Evolutionary conservation across 1,140 invertebrate species (phyloP), one percentile per base, ranked within the genome.

Genomic region (Drosophila oshimai): DNA sequence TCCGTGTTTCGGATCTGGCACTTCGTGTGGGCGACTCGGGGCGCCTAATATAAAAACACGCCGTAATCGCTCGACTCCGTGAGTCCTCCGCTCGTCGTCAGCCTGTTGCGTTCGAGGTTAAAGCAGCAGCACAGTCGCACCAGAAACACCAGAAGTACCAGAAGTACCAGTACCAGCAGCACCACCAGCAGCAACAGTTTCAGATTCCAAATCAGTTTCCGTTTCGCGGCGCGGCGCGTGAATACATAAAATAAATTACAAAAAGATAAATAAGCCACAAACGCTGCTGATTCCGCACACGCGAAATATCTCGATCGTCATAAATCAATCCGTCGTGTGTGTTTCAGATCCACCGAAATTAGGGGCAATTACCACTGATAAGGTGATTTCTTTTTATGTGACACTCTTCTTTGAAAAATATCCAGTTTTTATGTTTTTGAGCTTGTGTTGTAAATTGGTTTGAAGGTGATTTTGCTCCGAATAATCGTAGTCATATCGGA

Each of bases 71-170:
- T 74, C 54, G 57, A 31, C 64, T 60, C 70, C 79, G 88, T 86
- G 89, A 90, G 89, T 90, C 77, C 73, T 86, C 76, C 62, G 67
- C 65, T 75, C 83, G 80, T 81, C 68, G 89, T 90, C 89, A 90
- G 89, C 89, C 89, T 90, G 89, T 90, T 90, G 89, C 89, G 84
- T 90, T 90, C 79, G 67, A 45, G 13, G 15, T 31, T 55, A 13
- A 26, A 44, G 47, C 28, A 39, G n/a, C 15, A 58, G 46, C 37
- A 34, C 18, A 10, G 13, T n/a, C n/a, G 15, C 55, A 34, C 31
- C 44, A 49, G 41, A 22, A 33, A 10, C n/a, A 54, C 24, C 51
- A 51, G 62, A 62, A 45, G 22, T 57, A 34, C 15, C 64, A 45
- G 34, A n/a, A n/a, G n/a, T n/a, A n/a, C 26, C 34, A 55, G n/a